Evolutionary conservation across 2,888 invertebrate species (phyloP), one percentile per base, ranked within the genome.

Genomic region (Danaus chrysippus): DNA sequence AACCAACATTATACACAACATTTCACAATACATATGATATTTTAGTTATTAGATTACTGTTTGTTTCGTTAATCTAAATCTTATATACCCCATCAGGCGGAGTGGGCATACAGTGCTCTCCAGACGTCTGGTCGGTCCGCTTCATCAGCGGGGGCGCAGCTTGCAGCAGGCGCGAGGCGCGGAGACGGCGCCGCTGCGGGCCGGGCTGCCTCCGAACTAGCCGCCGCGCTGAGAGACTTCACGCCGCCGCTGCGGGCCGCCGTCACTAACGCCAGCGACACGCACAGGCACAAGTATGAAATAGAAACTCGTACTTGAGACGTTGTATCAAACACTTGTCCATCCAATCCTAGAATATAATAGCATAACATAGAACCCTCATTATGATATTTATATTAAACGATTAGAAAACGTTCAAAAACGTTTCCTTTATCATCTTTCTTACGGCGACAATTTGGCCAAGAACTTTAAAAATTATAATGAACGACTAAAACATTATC

Each of bases 161-260:
- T 99, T 62, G 92, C 98, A 59, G 96, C 97, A 0, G 96, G 97
- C 0, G 96, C 96, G 15, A 93, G 96, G 15, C 93, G 96, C 11
- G 95, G 94, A 5, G 96, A 97, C 81, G 93, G 95, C 64, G 93
- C 93, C 71, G 96, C 96, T 73, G 72, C 96, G 0, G 95, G 95
- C 3, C 94, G 94, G 68, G 96, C 96, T 1, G 96, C 96, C 0
- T 91, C 95, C 34, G 96, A 96, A 72, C 96, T 96, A 0, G 96
- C 97, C 0, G 92, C 94, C 68, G 93, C 94, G 6, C 87, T 98
- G 58, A 92, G 94, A 42, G 94, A 95, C 69, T 93, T 97, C 71
- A 94, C 10, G 92, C 92, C 56, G 94, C 95, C 95, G 6, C 93
- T 96, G 1, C 91, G 98, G 42, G 97, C 96, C 10, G 95, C 96